Percentiles rank a stretch among this genome's conserved stretches.
Evolutionary conservation across 2,888 invertebrate species (phyloP).

Genomic region (Halocaridina rubra): DNA sequence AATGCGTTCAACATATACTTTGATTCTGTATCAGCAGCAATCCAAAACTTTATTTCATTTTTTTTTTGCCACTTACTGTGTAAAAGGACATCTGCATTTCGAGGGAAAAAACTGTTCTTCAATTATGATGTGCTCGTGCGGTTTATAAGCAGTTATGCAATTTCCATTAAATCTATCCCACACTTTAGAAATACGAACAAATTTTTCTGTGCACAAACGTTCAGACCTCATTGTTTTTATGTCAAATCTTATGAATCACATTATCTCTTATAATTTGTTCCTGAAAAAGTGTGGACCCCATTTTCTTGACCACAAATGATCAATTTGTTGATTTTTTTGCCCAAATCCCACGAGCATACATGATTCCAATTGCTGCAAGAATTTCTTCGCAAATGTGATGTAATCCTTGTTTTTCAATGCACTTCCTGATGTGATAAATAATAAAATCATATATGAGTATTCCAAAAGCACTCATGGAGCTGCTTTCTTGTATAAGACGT

Average conservation of each 20-base stretch:
- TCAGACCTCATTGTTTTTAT: too few relatives aligned
- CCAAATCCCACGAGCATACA: too few relatives aligned
- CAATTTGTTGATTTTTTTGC: neutral
- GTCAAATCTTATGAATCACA: too few relatives aligned
- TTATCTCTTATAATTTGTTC: neutral
- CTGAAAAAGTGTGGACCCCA: neutral
- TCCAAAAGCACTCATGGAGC: neutral
- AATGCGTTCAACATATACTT: neutral
- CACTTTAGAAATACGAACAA: too few relatives aligned
- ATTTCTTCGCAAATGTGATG: too few relatives aligned
- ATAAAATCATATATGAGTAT: neutral
- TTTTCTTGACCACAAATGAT: neutral
- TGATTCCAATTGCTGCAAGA: too few relatives aligned
- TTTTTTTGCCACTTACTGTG: neutral
- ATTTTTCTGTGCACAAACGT: too few relatives aligned
- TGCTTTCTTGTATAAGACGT: neutral
- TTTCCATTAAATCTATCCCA: too few relatives aligned
- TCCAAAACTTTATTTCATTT: too few relatives aligned
- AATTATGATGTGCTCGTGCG: neutral
- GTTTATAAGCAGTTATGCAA: too few relatives aligned
- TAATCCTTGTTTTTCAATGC: neutral
- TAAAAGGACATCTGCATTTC: neutral
- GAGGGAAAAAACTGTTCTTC: neutral
- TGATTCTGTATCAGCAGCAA: neutral
- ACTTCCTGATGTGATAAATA: neutral